Base-by-base conservation (phyloP, 2,797 vertebrate genomes). In the Sardinella longiceps region DNA sequence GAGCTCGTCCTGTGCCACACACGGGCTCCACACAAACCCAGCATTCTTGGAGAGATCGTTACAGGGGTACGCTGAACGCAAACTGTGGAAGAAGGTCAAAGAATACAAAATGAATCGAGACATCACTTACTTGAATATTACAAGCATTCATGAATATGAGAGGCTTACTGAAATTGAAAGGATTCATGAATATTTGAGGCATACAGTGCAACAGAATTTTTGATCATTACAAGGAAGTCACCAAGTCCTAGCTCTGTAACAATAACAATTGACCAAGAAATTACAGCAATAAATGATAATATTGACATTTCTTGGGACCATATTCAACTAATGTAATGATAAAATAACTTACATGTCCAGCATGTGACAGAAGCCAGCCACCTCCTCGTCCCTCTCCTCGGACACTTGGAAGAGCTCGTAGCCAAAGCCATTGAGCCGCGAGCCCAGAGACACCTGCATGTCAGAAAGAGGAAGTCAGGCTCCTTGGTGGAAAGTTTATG, bases 331-430 rank as follows among this genome's bases (percentile, higher is more conserved):
- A 39, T 60, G 53, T 2, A 33, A 12, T 11, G n/a, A 66, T 0
- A 2, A 2, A 28, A 81, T 18, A n/a, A 96, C 97, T 98, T 92
- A 99, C 98, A 98, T 87, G 0, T 99, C 97, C 88, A 99, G 94
- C 97, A 97, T 98, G 95, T 99, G 98, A 86, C 98, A 99, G 93
- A 99, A 99, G 0, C 97, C 97, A 0, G 98, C 98, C 90, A 98
- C 98, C 92, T 99, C 97, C 91, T 99, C 98, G 6, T 99, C 98
- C 81, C 97, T 91, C 89, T 99, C 98, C 92, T 99, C 98, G 0
- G 96, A 99, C 87, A 99, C 97, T 87, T 99, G 97, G 43, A 99
- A 99, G 86, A 99, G 94, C 88, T 99, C 97, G 0, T 97, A 98
- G 86, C 96, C 94, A 0, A 95, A 95, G 56, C 86, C 81, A 86